Percentiles rank a stretch among this genome's conserved stretches.
These are phyloP conservation scores for Myopa tessellatipennis DNA, from an alignment of 2,888 invertebrate species.

Conservation along the genomic window DNA sequence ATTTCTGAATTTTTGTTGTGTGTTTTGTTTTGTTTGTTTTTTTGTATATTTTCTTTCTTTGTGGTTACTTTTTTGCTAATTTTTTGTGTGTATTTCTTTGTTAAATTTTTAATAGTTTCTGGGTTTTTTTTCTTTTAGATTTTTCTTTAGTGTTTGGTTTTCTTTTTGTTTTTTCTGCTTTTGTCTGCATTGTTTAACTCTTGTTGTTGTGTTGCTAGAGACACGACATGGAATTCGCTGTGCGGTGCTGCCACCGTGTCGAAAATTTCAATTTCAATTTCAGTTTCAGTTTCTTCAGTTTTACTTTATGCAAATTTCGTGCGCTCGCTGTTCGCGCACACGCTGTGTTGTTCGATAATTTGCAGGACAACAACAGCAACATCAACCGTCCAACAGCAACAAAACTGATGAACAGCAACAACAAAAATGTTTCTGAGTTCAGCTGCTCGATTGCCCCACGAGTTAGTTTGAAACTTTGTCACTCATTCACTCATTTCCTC, in stretches of 20 bases:
- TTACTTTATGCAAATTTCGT: constrained; percentile 39
- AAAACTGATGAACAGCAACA: background rate
- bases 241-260: constrained; percentile 35
- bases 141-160: background rate
- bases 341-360: constrained; percentile 15
- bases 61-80: too few relatives aligned
- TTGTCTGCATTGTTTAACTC: constrained; percentile 30
- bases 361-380: constrained; percentile 5
- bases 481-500: constrained; percentile 4
- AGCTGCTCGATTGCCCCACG: background rate
- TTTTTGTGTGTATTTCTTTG: too few relatives aligned
- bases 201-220: background rate
- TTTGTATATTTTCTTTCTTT: too few relatives aligned
- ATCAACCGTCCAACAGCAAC: background rate
- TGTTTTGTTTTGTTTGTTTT: too few relatives aligned
- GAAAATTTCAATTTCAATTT: constrained; percentile 45
- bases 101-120: background rate
- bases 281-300: background rate
- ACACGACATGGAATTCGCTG: constrained; percentile 22
- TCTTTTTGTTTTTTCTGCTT: constrained; percentile 35
- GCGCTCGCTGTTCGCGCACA: constrained; percentile 2
- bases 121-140: background rate
- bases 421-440: background rate
- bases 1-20: background rate
- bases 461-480: background rate